A percentile compares a stretch with the other conserved stretches of the same genome.
phyloP scores from a whole-genome alignment of 2,888 invertebrate species.

The Rotaria socialis region DNA sequence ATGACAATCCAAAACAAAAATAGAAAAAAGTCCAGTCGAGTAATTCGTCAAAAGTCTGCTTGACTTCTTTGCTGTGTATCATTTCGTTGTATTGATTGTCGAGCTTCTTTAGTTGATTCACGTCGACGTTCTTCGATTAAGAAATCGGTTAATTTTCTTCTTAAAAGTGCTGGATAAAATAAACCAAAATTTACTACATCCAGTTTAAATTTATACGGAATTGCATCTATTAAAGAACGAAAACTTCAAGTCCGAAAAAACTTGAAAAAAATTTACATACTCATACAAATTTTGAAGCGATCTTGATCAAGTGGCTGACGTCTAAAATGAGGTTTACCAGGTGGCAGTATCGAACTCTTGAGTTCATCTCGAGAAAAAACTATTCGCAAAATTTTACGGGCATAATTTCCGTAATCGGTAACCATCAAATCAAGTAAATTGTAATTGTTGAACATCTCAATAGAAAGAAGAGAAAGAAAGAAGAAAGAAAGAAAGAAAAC shows the following conservation, averaged over 20 bases:
- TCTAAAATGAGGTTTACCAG: background rate
- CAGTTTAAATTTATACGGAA: background rate
- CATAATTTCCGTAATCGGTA: background rate
- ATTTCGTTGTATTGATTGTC: no score
- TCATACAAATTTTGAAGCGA: background rate
- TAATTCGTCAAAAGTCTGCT: no score
- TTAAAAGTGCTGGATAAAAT: background rate
- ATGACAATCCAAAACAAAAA: no score
- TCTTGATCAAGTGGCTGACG: background rate
- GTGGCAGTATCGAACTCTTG: background rate
- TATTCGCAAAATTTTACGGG: background rate
- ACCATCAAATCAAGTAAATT: no score
- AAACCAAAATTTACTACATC: background rate
- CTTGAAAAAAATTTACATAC: background rate
- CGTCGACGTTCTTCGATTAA: background rate
- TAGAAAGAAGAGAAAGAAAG: no score
- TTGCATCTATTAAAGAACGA: background rate
- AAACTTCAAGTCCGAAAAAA: background rate
- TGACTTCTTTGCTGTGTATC: no score
- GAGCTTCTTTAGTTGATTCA: background rate
- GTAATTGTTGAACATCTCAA: no score
- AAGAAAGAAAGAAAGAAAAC: no score
- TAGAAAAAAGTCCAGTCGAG: no score
- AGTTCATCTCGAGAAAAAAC: background rate
- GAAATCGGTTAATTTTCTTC: background rate